phyloP scores from a whole-genome alignment of 2,888 invertebrate species.

The Scaptomyza cyrtandrae region DNA sequence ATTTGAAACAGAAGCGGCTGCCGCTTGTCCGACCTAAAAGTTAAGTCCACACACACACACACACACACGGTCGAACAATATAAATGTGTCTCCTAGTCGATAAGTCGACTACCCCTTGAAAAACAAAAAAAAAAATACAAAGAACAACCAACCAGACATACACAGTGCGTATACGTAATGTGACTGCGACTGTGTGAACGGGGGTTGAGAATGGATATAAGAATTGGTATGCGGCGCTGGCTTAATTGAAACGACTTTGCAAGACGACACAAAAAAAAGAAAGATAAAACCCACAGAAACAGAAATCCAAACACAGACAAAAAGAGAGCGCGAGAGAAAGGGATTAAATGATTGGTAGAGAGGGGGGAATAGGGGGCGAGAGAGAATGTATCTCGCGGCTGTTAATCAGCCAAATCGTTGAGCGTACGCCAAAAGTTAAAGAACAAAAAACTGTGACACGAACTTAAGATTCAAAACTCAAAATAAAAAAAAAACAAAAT shows the following conservation, averaged over 20 bases:
- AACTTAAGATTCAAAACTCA: slow-evolving; percentile 54
- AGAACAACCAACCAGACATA: not conserved
- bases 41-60: slow-evolving; percentile 35
- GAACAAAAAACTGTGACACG: slow-evolving; percentile 22
- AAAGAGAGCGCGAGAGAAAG: not conserved
- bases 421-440: slow-evolving; percentile 4
- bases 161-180: slow-evolving; percentile 55
- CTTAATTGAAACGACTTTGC: slow-evolving; percentile 55
- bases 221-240: slow-evolving; percentile 15
- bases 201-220: too few relatives aligned
- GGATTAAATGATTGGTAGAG: not conserved
- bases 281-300: slow-evolving; percentile 10
- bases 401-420: slow-evolving; percentile 51
- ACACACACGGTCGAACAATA: slow-evolving; percentile 8
- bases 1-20: slow-evolving; percentile 69
- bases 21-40: slow-evolving; percentile 37
- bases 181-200: slow-evolving; percentile 32
- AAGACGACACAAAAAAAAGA: not conserved
- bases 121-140: not conserved
- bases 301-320: not conserved
- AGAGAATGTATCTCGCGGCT: slow-evolving; percentile 17
- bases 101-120: slow-evolving; percentile 37
- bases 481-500: slow-evolving; percentile 51
- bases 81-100: slow-evolving; percentile 45
- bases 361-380: not conserved